Evolutionary conservation across 2,797 vertebrate species (phyloP).

Genomic region (Ibycter americanus): DNA sequence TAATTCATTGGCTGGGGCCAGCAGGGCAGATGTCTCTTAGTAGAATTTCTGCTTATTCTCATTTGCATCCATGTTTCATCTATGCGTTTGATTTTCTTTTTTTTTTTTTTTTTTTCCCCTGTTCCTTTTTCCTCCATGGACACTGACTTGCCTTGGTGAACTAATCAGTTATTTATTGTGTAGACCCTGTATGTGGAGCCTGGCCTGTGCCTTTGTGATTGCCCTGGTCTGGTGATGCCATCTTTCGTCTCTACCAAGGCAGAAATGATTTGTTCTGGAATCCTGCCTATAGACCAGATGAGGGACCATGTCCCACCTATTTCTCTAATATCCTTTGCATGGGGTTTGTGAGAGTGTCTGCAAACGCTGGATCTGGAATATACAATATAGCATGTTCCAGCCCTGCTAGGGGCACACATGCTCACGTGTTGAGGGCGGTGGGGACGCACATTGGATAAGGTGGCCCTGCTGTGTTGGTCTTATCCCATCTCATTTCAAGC

Average conservation of each 20-base stretch:
- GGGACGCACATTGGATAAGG: not conserved
- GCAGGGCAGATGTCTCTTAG: not conserved
- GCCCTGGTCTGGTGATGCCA: slow-evolving; percentile 97
- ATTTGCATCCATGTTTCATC: not conserved
- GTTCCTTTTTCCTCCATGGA: not conserved
- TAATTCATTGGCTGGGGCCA: not conserved
- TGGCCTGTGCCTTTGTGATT: slow-evolving; percentile 93
- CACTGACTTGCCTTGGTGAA: not conserved
- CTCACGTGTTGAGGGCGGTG: fast-evolving
- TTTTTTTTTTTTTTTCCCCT: too few relatives aligned
- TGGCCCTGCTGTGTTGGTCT: not conserved
- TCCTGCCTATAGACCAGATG: slow-evolving; percentile 97
- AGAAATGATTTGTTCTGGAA: slow-evolving; percentile 95
- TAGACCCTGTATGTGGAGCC: slow-evolving; percentile 95
- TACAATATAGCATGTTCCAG: not conserved
- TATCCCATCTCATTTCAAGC: not conserved
- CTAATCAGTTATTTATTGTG: not conserved
- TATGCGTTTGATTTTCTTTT: not conserved
- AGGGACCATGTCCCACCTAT: slow-evolving; percentile 90
- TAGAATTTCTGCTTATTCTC: not conserved
- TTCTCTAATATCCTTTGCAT: slow-evolving; percentile 92
- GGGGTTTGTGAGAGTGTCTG: not conserved
- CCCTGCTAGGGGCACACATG: fast-evolving
- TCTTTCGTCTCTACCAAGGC: slow-evolving; percentile 98
- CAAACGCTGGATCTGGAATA: not conserved